Evolutionary conservation across 2,797 vertebrate genomes (phyloP), one percentile per base, ranked within the genome.

Genomic region (Syngnathus acus): DNA sequence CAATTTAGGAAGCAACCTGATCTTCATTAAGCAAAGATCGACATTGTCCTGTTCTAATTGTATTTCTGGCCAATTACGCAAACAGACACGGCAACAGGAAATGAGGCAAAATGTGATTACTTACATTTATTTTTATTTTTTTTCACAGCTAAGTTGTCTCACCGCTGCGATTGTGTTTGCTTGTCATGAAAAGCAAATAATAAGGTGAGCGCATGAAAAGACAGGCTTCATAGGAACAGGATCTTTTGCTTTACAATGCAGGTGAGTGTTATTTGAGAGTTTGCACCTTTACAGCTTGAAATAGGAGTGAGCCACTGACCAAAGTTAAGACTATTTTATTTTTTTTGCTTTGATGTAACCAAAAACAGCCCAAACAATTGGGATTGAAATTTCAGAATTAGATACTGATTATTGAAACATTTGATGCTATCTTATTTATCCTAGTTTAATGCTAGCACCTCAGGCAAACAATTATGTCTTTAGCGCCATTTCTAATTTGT

Each of bases 1-100:
- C 43, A 26, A 32, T 62, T 62, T 62, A 26, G 58, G 58, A 60
- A 60, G 60, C 42, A 62, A 62, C 60, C 40, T 43, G 60, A 62
- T 47, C 60, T 3, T 39, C 21, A 62, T 62, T 43, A 62, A 43
- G 21, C 21, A 62, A 62, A 62, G 42, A 26, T 62, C 45, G 21
- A n/a, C 42, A 45, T 42, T 8, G 60, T 62, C 21, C 21, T 62
- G 42, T 26, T 62, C 42, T 62, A 62, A 62, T 62, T 14, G 42
- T 26, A 21, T 43, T 43, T 47, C 47, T 62, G 60, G 42, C 23
- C 60, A 62, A 62, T 62, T 62, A 62, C 10, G 26, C 40, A 62
- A 62, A 47, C 60, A 62, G 42, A 62, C n/a, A 62, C 58, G 19
- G 58, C 58, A 40, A 11, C 42, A 45, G 60, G 60, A 62, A 62